Percentiles rank a stretch among this genome's conserved stretches.
phyloP scores from a whole-genome alignment of 1,140 invertebrate genomes.

The Megalopta genalis region DNA sequence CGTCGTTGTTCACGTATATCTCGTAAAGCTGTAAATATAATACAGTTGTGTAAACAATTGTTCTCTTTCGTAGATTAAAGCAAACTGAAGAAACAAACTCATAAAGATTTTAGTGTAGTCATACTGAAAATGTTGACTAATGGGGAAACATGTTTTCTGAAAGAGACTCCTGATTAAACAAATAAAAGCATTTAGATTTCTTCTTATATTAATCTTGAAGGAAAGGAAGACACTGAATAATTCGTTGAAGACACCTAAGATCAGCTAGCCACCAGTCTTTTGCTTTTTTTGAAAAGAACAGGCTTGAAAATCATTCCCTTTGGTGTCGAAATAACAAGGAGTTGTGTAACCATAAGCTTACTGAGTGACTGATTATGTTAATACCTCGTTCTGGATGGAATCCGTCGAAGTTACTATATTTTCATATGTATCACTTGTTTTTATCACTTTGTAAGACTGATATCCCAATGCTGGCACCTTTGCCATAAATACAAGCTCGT shows the following conservation, averaged over 20 bases:
- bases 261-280: no score
- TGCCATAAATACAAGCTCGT: slow-evolving; percentile 85
- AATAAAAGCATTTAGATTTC: no score
- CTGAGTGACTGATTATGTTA: neutral
- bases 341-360: neutral
- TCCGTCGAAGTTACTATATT: slow-evolving; percentile 1
- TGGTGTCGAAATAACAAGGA: neutral
- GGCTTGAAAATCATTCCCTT: no score
- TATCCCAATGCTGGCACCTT: slow-evolving; percentile 85
- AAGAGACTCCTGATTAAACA: no score
- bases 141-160: no score
- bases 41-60: neutral
- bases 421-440: neutral
- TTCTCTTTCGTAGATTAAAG: neutral
- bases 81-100: no score
- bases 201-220: no score
- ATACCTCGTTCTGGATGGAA: slow-evolving; percentile 57
- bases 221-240: no score
- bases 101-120: no score
- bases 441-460: slow-evolving; percentile 81
- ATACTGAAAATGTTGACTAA: no score
- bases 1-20: slow-evolving; percentile 70
- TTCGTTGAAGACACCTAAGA: no score
- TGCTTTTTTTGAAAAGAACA: no score
- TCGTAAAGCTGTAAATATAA: slow-evolving; percentile 50